Evolutionary conservation across 2,888 invertebrate species (phyloP).

Genomic region (Trichacis sp.): DNA sequence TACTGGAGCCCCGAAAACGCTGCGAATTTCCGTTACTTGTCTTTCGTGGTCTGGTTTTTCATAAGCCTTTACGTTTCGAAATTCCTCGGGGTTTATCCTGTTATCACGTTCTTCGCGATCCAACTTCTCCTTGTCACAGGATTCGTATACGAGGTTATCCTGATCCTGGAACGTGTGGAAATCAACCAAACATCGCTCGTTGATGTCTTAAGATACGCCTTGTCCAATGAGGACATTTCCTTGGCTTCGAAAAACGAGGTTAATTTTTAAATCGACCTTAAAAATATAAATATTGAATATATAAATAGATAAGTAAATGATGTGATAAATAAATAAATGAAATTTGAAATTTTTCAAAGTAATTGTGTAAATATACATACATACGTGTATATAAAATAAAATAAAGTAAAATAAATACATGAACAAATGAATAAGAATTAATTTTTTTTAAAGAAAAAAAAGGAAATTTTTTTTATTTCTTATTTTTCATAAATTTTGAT

Average conservation of each 20-base stretch:
- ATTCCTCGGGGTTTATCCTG: slow-evolving; percentile 80
- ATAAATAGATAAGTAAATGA: no score
- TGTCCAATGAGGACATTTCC: slow-evolving; percentile 52
- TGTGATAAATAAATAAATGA: no score
- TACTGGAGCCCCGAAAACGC: slow-evolving; percentile 83
- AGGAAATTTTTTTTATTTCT: no score
- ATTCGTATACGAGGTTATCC: slow-evolving; percentile 75
- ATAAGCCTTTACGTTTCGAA: slow-evolving; percentile 82
- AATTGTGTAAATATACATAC: no score
- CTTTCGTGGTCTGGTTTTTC: slow-evolving; percentile 82
- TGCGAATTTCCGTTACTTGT: slow-evolving; percentile 76
- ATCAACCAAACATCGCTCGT: slow-evolving; percentile 62
- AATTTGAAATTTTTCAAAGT: no score
- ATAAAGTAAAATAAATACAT: no score
- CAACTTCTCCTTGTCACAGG: slow-evolving; percentile 78
- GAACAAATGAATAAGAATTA: no score
- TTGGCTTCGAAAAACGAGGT: slow-evolving; percentile 11
- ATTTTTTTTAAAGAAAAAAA: no score
- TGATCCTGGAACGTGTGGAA: slow-evolving; percentile 71
- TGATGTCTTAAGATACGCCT: slow-evolving; percentile 54
- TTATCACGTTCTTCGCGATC: slow-evolving; percentile 79
- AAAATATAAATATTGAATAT: no score
- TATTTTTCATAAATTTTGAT: no score
- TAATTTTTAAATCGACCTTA: no score
- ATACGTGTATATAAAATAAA: no score